Evolutionary conservation across 2,888 invertebrate species (phyloP).

Genomic region (Trisateles emortualis): DNA sequence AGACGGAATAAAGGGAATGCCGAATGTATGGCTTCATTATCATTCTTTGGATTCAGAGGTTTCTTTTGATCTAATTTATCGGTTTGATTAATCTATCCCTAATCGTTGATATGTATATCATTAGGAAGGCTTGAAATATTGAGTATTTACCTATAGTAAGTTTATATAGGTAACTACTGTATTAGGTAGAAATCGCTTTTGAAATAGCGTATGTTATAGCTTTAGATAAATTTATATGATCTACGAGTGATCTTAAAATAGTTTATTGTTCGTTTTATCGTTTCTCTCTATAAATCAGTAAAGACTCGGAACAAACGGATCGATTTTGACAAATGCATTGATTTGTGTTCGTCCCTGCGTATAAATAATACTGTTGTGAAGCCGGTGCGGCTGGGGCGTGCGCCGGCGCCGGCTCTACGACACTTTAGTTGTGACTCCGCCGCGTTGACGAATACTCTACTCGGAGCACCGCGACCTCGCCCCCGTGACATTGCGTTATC

Average conservation of each 20-base stretch:
- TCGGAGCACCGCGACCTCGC: conserved; percentile 72
- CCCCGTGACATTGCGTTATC: conserved; percentile 78
- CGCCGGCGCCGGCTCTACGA: conserved; percentile 71
- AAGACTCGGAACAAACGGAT: conserved; percentile 50
- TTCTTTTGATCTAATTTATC: conserved; percentile 47
- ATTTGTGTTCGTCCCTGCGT: conserved; percentile 65
- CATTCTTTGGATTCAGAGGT: conserved; percentile 29
- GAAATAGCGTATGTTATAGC: neutral
- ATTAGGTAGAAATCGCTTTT: conserved; percentile 1
- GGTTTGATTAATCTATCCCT: conserved; percentile 21
- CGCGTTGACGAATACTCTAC: conserved; percentile 81
- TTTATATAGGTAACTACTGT: too few species aligned
- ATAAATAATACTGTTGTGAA: conserved; percentile 74
- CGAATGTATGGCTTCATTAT: conserved; percentile 53
- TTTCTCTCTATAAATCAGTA: conserved; percentile 39
- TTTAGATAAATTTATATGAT: conserved; percentile 1
- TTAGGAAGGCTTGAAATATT: conserved; percentile 13
- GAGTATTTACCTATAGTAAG: conserved; percentile 9
- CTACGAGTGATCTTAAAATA: conserved; percentile 14
- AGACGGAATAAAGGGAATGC: conserved; percentile 49
- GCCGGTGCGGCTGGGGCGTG: conserved; percentile 67
- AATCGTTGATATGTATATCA: conserved; percentile 16
- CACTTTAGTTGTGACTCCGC: conserved; percentile 81
- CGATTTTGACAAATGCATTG: conserved; percentile 67
- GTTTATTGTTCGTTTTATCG: conserved; percentile 21